Evolutionary conservation across 2,113 vertebrate species (phyloP).

Genomic region (Melanerpes formicivorus): DNA sequence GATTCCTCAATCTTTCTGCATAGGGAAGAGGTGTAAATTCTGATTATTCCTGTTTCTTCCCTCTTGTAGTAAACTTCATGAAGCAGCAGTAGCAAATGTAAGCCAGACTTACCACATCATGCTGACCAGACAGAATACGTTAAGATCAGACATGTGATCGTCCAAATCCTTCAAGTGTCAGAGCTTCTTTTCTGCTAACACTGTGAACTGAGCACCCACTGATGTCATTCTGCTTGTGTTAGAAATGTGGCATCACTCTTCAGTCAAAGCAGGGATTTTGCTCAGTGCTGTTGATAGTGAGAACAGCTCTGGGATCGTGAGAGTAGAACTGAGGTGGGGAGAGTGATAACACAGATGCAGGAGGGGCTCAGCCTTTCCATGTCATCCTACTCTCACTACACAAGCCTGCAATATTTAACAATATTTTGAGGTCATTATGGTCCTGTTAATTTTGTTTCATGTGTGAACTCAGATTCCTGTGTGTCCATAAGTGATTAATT

Average conservation of each 20-base stretch:
- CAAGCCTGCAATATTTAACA: not conserved
- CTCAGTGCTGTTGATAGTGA: accelerated
- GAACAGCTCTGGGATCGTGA: not conserved
- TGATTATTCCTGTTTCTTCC: not conserved
- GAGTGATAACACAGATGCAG: not conserved
- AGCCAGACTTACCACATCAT: not conserved
- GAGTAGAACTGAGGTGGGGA: not conserved
- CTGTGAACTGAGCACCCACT: not conserved
- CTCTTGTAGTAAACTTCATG: not conserved
- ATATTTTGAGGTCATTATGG: not conserved
- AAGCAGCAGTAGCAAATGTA: not conserved
- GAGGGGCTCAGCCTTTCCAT: not conserved
- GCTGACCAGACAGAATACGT: not conserved
- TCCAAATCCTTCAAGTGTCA: not conserved
- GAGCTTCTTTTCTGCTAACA: not conserved
- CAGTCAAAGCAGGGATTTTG: not conserved
- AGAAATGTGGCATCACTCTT: not conserved
- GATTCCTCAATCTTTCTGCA: not conserved
- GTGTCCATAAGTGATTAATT: not conserved
- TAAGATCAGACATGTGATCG: not conserved
- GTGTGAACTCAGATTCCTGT: not conserved
- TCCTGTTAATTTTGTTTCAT: not conserved
- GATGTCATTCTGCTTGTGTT: not conserved
- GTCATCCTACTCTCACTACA: not conserved
- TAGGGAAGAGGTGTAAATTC: not conserved